Percentiles rank a stretch among this genome's conserved stretches.
Evolutionary conservation across 2,113 vertebrate genomes (phyloP).

Genomic region (Cephalopterus ornatus): DNA sequence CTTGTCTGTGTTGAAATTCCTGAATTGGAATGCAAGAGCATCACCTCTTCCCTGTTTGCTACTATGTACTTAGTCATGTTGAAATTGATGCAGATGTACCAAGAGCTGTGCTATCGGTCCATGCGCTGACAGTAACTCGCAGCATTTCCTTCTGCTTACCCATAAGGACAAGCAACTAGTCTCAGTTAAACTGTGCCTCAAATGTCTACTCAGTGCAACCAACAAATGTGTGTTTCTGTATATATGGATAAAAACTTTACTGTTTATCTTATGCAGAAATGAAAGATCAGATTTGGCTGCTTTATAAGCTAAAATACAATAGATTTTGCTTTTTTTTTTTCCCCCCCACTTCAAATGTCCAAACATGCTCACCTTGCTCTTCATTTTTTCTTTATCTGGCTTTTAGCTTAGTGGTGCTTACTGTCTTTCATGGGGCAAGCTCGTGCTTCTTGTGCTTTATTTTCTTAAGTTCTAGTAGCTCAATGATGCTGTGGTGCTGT

Average conservation of each 20-base stretch:
- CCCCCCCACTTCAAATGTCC: too few relatives aligned
- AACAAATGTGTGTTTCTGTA: not conserved
- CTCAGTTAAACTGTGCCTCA: not conserved
- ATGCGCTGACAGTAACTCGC: not conserved
- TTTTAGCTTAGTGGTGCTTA: not conserved
- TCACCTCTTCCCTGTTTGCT: not conserved
- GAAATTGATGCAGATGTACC: not conserved
- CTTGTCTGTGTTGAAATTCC: not conserved
- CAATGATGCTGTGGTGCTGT: not conserved
- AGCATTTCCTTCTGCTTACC: not conserved
- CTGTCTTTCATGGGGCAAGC: not conserved
- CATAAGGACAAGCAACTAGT: not conserved
- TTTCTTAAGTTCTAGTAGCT: not conserved
- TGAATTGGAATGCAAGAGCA: not conserved
- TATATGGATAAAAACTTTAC: not conserved
- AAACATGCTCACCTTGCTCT: fast-evolving
- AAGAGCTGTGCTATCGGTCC: not conserved
- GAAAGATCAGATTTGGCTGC: not conserved
- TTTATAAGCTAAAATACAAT: not conserved
- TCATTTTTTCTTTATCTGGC: not conserved
- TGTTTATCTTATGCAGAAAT: not conserved
- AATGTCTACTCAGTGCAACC: not conserved
- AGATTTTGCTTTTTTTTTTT: not conserved
- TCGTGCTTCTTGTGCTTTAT: not conserved
- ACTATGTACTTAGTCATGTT: not conserved